Base-by-base conservation (phyloP, 2,888 invertebrate species). In the Chydorus sphaericus region DNA sequence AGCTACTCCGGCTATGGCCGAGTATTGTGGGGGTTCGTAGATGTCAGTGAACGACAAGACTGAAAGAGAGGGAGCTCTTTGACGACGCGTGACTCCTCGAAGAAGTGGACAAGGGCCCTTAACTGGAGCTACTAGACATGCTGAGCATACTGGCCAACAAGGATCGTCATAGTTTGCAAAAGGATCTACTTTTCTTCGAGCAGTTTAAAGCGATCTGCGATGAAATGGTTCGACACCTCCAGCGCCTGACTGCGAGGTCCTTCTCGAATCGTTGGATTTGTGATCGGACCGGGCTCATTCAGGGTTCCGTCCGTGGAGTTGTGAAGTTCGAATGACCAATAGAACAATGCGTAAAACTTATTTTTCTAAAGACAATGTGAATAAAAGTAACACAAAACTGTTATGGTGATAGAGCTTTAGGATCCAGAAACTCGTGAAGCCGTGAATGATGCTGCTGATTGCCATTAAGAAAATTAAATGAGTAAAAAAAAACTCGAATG, bases 111-210 rank as follows among this genome's bases (percentile, higher is more conserved):
- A 94, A 76, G 48, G 91, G 91, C 37, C 92, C 91, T 59, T 90
- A 77, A 67, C 90, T 91, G 55, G 92, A 92, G 71, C 91, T 91
- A 65, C 91, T 91, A 63, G 92, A 92, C 39, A 93, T 89, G 28
- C 92, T 92, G 61, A 92, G 74, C 1, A 91, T 92, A 67, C 91
- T 91, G 11, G 92, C 87, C 54, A 93, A 93, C 62, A 93, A 74
- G n/a, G 90, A 90, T 73, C 85, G 89, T 80, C 61, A 96, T 74
- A 65, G 92, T 89, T 63, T 89, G 86, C 48, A 94, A 70, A 54
- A 96, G 71, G 55, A 84, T 69, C 65, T 90, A 88, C 65, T 93
- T 93, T 68, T 92, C 89, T 70, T 93, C 92, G 66, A 94, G 93
- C 62, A 92, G 76, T 66, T 85, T 80, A 64, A 94, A 73, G 58